Base-by-base conservation (phyloP, 92 coral and sea anemone species). In the Parazoanthus atlanticus region DNA sequence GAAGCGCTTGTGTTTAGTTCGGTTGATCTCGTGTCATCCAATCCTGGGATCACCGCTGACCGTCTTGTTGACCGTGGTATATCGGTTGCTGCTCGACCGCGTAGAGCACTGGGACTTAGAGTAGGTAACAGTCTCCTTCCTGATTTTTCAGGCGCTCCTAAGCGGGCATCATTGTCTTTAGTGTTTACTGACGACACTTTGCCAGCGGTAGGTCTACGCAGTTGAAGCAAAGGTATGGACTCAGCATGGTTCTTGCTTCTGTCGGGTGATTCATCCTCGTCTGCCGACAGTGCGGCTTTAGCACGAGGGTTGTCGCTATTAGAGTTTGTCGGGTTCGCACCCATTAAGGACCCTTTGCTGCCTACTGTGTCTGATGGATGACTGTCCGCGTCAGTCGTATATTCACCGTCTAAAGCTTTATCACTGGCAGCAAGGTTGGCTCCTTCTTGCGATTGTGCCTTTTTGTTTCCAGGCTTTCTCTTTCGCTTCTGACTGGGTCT, bases 361-460 rank as follows among this genome's bases (percentile, higher is more conserved):
- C 31, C 86, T 0, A 69, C 11, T 0, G 79, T 75, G 79, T 75
- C 96, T 33, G 93, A 90, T 5, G 90, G 89, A 19, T 80, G 84
- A 86, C 98, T 95, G 21, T 95, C 98, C 58, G 88, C 93, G 78
- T 95, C 98, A 1, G 98, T 95, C 6, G 98, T 93, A 10, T 86
- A 85, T 11, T 73, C 85, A 58, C 94, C 94, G 12, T 89, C 88
- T 52, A 52, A 52, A 16, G 58, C 58, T 74, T 89, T 94, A 78
- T 95, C 91, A 0, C 93, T 90, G 15, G 91, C 91, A 26, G 76
- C 86, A 33, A 86, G 88, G n/a, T 67, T 93, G 52, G 91, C 77
- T 8, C 93, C 96, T 58, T 90, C 80, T 11, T 82, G 61, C 12
- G 88, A 52, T 3, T 30, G 30, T 19, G 31, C 28, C 9, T 89